Conservation (phyloP, 2,888 invertebrate species). For the Melikaiella ostensackeni region DNA sequence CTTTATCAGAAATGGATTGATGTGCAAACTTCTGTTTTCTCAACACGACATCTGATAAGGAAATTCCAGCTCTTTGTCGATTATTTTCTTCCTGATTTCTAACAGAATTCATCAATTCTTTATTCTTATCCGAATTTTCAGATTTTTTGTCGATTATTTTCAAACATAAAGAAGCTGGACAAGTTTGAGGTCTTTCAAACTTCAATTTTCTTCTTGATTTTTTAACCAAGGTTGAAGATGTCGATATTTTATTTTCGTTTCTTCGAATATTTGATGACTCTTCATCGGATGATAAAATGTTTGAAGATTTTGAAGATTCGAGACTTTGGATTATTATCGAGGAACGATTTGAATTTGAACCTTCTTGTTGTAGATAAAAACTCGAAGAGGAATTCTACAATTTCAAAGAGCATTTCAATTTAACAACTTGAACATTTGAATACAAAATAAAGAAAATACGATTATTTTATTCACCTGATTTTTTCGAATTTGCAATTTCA, state of each 20-base stretch:
- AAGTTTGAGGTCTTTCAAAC: not conserved
- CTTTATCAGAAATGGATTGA: conserved; percentile 44
- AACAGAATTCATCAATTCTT: not conserved
- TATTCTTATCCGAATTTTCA: not conserved
- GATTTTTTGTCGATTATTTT: not conserved
- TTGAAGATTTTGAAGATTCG: not conserved
- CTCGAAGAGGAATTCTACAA: not conserved
- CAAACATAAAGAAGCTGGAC: not conserved
- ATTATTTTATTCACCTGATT: not conserved
- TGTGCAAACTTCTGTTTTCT: conserved; percentile 41
- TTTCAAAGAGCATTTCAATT: not conserved
- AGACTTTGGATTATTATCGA: not conserved
- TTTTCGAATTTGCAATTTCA: not conserved
- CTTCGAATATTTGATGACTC: not conserved
- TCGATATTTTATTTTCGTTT: not conserved
- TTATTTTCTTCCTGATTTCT: not conserved
- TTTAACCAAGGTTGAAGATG: not conserved
- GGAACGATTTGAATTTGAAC: not conserved
- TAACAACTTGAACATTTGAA: not conserved
- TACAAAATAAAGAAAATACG: not conserved
- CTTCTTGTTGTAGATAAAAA: not conserved
- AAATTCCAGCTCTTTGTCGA: not conserved
- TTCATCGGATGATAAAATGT: not conserved
- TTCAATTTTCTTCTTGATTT: not conserved
- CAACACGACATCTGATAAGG: conserved; percentile 21